Conservation (phyloP, 2,888 invertebrate species). For the Cephus nigrinus region DNA sequence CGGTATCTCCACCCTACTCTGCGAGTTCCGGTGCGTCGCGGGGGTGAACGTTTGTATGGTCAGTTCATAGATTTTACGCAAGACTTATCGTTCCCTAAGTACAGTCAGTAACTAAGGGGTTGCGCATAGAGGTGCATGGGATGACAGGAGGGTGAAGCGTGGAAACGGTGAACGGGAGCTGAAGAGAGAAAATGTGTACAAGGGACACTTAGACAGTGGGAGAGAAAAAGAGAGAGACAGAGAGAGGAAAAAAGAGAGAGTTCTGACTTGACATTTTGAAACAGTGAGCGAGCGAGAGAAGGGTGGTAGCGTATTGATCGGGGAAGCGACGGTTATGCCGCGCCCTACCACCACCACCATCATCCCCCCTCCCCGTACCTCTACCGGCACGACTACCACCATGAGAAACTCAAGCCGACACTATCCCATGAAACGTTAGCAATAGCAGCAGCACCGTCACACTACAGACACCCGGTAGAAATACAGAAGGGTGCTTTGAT, state of each 20-base stretch:
- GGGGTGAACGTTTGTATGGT: neutral
- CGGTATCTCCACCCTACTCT: neutral
- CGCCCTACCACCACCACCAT: constrained; percentile 60
- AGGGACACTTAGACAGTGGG: constrained; percentile 7
- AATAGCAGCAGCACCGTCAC: neutral
- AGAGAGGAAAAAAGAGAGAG: constrained; percentile 20
- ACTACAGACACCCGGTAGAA: neutral
- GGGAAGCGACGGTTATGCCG: constrained; percentile 63
- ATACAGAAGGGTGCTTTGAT: neutral
- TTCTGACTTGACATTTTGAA: constrained; percentile 3
- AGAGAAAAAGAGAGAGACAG: constrained; percentile 19
- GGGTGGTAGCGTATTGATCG: constrained; percentile 63
- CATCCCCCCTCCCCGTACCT: neutral
- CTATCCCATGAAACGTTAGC: neutral
- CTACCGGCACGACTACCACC: neutral
- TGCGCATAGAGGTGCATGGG: neutral
- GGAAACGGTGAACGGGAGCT: constrained; percentile 16
- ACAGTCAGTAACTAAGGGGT: neutral
- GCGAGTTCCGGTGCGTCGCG: neutral
- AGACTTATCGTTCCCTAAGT: neutral
- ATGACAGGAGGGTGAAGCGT: constrained; percentile 30
- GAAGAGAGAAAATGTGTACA: constrained; percentile 23
- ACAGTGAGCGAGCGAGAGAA: constrained; percentile 38
- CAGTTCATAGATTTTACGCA: neutral
- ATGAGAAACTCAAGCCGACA: neutral